Evolutionary conservation across 2,888 invertebrate species (phyloP).

Genomic region (Drepanosiphum platanoidis): DNA sequence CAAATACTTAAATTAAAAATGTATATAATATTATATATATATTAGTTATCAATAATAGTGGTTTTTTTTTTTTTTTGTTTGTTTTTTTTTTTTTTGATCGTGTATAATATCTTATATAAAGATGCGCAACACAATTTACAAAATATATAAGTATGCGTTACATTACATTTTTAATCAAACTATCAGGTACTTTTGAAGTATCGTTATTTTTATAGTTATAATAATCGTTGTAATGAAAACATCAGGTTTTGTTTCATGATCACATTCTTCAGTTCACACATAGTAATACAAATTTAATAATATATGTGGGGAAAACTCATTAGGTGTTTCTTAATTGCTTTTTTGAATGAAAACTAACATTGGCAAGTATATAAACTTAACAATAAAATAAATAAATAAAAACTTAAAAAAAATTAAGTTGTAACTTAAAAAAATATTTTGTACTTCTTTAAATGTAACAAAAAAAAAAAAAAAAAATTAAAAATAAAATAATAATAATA

Average conservation of each 20-base stretch:
- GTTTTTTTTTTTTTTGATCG: not conserved
- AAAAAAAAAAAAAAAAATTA: constrained; percentile 35
- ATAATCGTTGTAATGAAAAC: constrained; percentile 23
- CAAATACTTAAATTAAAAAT: constrained; percentile 35
- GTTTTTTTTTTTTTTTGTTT: not conserved
- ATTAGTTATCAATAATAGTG: constrained; percentile 42
- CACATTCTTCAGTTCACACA: constrained; percentile 33
- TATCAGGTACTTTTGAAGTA: constrained; percentile 60
- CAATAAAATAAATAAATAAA: constrained; percentile 47
- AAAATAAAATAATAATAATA: constrained; percentile 47
- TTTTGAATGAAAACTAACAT: constrained; percentile 31
- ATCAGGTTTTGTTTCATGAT: constrained; percentile 32
- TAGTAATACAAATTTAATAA: constrained; percentile 20
- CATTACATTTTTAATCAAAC: constrained; percentile 47
- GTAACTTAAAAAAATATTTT: constrained; percentile 54
- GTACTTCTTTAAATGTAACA: constrained; percentile 42
- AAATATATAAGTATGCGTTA: constrained; percentile 37
- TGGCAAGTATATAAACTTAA: constrained; percentile 49
- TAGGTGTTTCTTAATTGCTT: not conserved
- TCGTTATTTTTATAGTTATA: constrained; percentile 28
- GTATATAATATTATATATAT: not conserved
- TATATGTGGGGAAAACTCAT: not conserved
- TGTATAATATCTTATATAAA: not conserved
- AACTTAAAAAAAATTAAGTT: constrained; percentile 25
- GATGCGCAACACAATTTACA: constrained; percentile 41